Base-by-base conservation (phyloP, 2,888 invertebrate genomes). In the Dryomyza anilis region DNA sequence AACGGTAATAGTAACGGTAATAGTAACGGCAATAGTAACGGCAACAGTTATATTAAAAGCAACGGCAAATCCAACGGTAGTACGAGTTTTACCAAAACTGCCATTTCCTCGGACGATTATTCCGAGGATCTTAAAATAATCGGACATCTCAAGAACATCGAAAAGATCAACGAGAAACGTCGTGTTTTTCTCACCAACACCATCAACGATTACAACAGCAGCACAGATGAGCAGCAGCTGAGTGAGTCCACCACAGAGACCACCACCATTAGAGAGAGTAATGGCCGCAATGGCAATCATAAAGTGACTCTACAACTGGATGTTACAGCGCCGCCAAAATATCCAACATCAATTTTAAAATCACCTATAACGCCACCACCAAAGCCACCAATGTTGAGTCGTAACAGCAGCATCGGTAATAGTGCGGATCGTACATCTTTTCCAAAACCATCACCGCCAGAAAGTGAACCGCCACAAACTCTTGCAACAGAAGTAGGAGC, bases 371-470 rank as follows among this genome's bases (percentile, higher is more conserved):
- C 78, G 23, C 79, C 79, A 43, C 79, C 79, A 43, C 79, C 79
- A 12, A 79, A 79, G 33, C 79, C 79, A 16, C 79, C 79, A 45
- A 79, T 79, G 79, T 60, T 79, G 59, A 75, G 79, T 65, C 79
- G 79, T 55, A 74, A 78, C 39, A 75, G 78, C 46, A 79, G 79
- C 66, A 73, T 76, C 10, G 78, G n/a, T n/a, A n/a, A 79, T 60
- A 70, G 67, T 19, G 43, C 39, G 14, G 70, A n/a, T 62, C 69
- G 6, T 57, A 68, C 53, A 53, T 8, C 64, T 6, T 23, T 45
- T 8, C 21, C 23, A 10, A 19, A 55, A 14, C 10, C 45, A 21
- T 19, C 55, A 25, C 16, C 56, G 12, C 19, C 63, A n/a, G n/a
- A n/a, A n/a, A n/a, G n/a, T n/a, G n/a, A n/a, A n/a, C n/a, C n/a